These are phyloP conservation scores for Cisticola juncidis DNA, from an alignment of 2,113 vertebrate species.

Conservation along the genomic window DNA sequence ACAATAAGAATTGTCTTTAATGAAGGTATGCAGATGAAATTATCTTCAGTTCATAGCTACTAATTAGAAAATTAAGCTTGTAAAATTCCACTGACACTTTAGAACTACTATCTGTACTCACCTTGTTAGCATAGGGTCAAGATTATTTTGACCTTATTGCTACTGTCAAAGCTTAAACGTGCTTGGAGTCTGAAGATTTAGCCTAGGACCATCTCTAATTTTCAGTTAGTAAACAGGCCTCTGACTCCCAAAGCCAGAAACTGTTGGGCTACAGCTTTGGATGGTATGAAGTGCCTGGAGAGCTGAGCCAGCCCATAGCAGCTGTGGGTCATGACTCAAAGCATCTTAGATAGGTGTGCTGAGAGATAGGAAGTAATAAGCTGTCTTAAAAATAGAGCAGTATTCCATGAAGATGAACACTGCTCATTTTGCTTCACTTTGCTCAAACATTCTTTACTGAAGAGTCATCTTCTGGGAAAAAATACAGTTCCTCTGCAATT, in stretches of 20 bases:
- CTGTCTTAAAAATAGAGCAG: not conserved
- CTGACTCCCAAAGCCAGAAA: not conserved
- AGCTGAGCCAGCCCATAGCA: not conserved
- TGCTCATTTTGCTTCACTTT: not conserved
- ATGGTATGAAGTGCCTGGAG: not conserved
- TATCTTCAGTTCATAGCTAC: not conserved
- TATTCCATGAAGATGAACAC: not conserved
- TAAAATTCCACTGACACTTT: not conserved
- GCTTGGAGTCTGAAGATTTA: not conserved
- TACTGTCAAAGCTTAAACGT: not conserved
- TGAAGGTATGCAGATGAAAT: not conserved
- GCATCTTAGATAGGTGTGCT: not conserved
- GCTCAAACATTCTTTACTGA: not conserved
- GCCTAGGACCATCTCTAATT: not conserved
- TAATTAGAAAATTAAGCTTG: not conserved
- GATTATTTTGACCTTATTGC: not conserved
- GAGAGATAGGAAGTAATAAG: not conserved
- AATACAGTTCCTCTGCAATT: not conserved
- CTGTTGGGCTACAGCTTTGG: not conserved
- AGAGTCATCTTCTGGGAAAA: not conserved
- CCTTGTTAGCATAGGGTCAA: not conserved
- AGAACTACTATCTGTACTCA: not conserved
- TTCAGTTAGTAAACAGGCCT: not conserved
- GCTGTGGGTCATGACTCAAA: not conserved
- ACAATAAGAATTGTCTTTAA: not conserved